Percentiles rank a stretch among this genome's conserved stretches.
Conservation (phyloP, 2,888 invertebrate genomes). For the Phortica magna region DNA sequence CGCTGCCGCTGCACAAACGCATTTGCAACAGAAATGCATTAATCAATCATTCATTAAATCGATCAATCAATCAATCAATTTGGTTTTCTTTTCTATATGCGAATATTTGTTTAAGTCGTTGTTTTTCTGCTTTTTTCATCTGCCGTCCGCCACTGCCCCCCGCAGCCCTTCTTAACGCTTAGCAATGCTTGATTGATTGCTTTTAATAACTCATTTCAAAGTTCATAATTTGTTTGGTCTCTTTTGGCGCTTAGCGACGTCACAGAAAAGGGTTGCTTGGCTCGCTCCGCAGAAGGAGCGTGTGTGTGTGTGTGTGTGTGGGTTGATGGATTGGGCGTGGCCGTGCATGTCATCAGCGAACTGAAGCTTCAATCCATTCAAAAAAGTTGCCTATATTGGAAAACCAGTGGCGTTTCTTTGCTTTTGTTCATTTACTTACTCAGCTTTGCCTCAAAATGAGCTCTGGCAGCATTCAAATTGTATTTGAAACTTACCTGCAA, state of each 20-base stretch:
- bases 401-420: no score
- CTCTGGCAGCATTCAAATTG: not conserved
- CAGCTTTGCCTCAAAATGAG: not conserved
- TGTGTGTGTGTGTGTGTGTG: not conserved
- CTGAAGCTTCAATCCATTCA: no score
- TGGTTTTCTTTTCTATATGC: slow-evolving; percentile 57
- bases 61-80: slow-evolving; percentile 68
- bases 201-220: slow-evolving; percentile 67
- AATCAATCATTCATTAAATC: slow-evolving; percentile 74
- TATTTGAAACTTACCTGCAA: slow-evolving; percentile 62
- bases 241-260: not conserved
- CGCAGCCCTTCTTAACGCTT: slow-evolving; percentile 27
- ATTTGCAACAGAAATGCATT: slow-evolving; percentile 73
- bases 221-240: slow-evolving; percentile 50
- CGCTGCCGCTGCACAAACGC: slow-evolving; percentile 45
- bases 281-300: not conserved
- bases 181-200: slow-evolving; percentile 64
- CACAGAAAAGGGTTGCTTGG: not conserved
- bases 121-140: slow-evolving; percentile 5
- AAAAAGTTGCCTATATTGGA: no score
- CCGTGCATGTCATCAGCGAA: no score
- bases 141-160: slow-evolving; percentile 25
- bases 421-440: slow-evolving; percentile 44
- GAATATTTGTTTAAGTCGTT: not conserved
- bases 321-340: no score